A percentile compares a stretch with the other conserved stretches of the same genome.
These are phyloP conservation scores for Acanthochromis polyacanthus DNA, from an alignment of 2,113 vertebrate genomes.

Conservation along the genomic window DNA sequence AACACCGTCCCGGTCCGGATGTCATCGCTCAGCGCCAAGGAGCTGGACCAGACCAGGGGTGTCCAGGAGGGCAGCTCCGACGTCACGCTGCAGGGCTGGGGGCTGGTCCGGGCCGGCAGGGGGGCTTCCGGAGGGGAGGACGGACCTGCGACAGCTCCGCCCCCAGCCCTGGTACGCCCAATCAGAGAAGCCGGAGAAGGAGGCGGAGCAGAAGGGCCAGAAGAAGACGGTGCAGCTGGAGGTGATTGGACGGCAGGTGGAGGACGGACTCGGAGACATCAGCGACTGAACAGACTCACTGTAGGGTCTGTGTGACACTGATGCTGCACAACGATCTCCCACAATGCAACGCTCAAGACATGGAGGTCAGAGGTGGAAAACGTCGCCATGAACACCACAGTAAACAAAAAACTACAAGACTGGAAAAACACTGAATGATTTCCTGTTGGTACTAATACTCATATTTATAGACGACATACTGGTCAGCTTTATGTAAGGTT, in stretches of 20 bases:
- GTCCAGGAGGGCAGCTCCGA: constrained; percentile 71
- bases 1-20: constrained; percentile 85
- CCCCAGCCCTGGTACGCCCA: constrained; percentile 78
- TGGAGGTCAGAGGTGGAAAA: neutral
- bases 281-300: constrained; percentile 55
- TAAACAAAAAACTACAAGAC: too few relatives aligned
- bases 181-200: constrained; percentile 50
- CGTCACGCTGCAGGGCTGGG: constrained; percentile 81
- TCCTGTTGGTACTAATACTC: too few relatives aligned
- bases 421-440: too few relatives aligned
- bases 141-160: constrained; percentile 63
- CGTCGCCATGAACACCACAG: too few relatives aligned
- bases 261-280: constrained; percentile 64
- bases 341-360: neutral
- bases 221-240: constrained; percentile 83
- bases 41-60: constrained; percentile 82
- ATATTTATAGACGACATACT: too few relatives aligned
- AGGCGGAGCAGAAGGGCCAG: constrained; percentile 70
- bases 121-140: constrained; percentile 82
- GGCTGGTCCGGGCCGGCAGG: constrained; percentile 83
- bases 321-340: neutral
- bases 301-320: neutral
- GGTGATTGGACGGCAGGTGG: constrained; percentile 78
- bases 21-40: constrained; percentile 84
- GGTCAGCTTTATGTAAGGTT: too few relatives aligned